Conservation (phyloP, 2,888 invertebrate species). For the Germaria angustata region DNA sequence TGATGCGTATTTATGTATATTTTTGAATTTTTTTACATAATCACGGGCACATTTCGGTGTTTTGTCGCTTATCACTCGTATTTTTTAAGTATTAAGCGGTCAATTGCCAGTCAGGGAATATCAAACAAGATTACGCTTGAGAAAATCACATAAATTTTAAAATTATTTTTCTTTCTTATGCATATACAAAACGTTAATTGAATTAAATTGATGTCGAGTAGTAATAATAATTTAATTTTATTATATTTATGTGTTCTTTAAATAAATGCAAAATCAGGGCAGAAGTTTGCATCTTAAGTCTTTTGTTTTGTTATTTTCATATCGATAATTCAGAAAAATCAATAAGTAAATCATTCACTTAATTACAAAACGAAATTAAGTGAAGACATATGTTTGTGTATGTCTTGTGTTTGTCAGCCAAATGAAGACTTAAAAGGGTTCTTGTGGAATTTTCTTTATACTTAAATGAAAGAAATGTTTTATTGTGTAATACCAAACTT, state of each 20-base stretch:
- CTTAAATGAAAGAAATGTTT: not conserved
- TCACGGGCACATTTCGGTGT: no score
- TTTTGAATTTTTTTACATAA: not conserved
- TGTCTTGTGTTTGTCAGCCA: constrained; percentile 16
- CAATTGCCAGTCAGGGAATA: constrained; percentile 11
- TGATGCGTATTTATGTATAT: constrained; percentile 13
- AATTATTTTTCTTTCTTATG: not conserved
- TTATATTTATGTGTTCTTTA: constrained; percentile 14
- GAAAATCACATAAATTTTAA: constrained; percentile 28
- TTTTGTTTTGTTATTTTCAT: not conserved
- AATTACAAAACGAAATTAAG: constrained; percentile 23
- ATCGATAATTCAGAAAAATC: not conserved
- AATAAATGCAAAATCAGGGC: constrained; percentile 6
- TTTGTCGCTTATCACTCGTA: no score
- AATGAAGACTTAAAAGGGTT: constrained; percentile 37
- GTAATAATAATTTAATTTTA: constrained; percentile 50
- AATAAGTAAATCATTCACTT: constrained; percentile 7
- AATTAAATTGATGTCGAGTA: not conserved
- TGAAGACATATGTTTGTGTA: constrained; percentile 5
- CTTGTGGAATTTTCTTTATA: not conserved
- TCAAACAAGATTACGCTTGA: not conserved
- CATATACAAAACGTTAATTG: constrained; percentile 1
- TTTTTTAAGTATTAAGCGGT: not conserved
- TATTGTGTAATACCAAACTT: not conserved
- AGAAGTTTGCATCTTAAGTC: constrained; percentile 29